Conservation (phyloP, 1,140 invertebrate species). For the Eciton burchellii region DNA sequence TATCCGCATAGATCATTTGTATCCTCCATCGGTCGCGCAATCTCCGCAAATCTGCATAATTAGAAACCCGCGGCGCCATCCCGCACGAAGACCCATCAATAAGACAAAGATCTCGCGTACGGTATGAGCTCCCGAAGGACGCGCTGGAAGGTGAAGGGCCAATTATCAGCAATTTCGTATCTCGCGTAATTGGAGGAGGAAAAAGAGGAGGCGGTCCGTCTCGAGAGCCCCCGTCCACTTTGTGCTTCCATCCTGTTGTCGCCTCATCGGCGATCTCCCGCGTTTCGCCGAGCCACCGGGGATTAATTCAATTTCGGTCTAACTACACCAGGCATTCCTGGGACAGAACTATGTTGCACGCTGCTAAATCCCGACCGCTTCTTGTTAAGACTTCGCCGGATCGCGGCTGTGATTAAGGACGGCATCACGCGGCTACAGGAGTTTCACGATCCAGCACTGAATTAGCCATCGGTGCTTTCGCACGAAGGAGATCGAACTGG, state of each 20-base stretch:
- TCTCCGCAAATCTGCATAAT: constrained; percentile 32
- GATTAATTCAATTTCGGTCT: constrained; percentile 68
- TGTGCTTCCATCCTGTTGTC: constrained; percentile 18
- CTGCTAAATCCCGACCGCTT: constrained; percentile 44
- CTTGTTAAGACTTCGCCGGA: constrained; percentile 31
- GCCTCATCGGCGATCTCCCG: constrained; percentile 34
- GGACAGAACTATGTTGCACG: constrained; percentile 30
- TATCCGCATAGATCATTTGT: not conserved
- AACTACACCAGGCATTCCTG: constrained; percentile 33
- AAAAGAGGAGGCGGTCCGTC: constrained; percentile 36
- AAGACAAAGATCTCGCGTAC: constrained; percentile 56
- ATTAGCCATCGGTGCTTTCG: constrained; percentile 26
- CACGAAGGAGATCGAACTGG: not conserved
- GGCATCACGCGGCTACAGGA: not conserved
- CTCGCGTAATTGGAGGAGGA: constrained; percentile 67
- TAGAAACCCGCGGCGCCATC: constrained; percentile 32
- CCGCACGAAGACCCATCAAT: constrained; percentile 43
- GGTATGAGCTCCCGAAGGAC: constrained; percentile 56
- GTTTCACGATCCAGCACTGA: constrained; percentile 14
- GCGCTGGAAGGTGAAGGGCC: constrained; percentile 64
- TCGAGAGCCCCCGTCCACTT: constrained; percentile 30
- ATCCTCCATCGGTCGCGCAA: not conserved
- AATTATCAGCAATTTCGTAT: constrained; percentile 71
- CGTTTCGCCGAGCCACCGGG: constrained; percentile 18
- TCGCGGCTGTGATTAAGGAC: constrained; percentile 20